These are phyloP conservation scores for Octopus sinensis DNA, from an alignment of 1,140 invertebrate genomes.

Conservation along the genomic window DNA sequence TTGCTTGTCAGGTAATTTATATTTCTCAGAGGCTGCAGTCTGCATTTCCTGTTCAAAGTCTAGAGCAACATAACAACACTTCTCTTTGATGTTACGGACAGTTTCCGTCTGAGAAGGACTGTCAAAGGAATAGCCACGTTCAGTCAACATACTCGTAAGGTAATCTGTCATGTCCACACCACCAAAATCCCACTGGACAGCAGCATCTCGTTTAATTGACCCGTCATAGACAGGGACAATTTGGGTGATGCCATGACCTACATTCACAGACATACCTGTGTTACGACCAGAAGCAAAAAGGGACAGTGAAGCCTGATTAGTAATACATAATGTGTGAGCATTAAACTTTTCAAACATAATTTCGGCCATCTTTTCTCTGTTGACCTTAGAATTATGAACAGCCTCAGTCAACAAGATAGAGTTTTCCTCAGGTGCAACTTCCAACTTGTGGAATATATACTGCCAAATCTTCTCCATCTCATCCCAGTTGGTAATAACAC, in stretches of 20 bases:
- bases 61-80: conserved; percentile 57
- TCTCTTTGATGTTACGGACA: conserved; percentile 81
- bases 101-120: conserved; percentile 78
- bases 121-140: conserved; percentile 44
- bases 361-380: conserved; percentile 38
- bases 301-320: conserved; percentile 86
- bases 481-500: conserved; percentile 93
- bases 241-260: conserved; percentile 89
- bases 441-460: conserved; percentile 62
- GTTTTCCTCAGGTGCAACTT: conserved; percentile 49
- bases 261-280: conserved; percentile 88
- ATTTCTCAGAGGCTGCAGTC: conserved; percentile 68
- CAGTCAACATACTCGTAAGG: conserved; percentile 69
- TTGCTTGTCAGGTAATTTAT: conserved; percentile 27
- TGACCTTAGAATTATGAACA: conserved; percentile 47
- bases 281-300: conserved; percentile 90
- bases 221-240: conserved; percentile 86
- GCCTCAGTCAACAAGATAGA: conserved; percentile 47
- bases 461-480: conserved; percentile 64
- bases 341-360: conserved; percentile 66
- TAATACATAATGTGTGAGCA: conserved; percentile 88
- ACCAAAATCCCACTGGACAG: conserved; percentile 83
- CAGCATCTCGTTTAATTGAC: conserved; percentile 73
- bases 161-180: conserved; percentile 86
- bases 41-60: conserved; percentile 84